Evolutionary conservation across 2,888 invertebrate species (phyloP).

Genomic region (Dioctria linearis): DNA sequence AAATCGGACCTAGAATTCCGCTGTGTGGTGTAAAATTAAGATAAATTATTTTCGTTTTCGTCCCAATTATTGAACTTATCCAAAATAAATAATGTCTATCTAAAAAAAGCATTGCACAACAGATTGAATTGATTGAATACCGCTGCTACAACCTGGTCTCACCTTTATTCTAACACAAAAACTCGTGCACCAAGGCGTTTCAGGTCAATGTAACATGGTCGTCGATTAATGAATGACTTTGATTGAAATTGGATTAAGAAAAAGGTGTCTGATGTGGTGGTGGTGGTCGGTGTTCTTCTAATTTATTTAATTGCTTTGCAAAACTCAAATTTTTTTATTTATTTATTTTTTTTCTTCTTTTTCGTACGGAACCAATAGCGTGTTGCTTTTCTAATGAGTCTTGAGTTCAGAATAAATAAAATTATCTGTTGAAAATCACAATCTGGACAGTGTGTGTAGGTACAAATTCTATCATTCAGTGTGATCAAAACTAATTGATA

Average conservation of each 20-base stretch:
- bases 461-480: neutral
- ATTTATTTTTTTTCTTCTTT: neutral
- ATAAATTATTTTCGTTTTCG: conserved; percentile 21
- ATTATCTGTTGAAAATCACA: neutral
- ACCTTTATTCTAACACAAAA: conserved; percentile 8
- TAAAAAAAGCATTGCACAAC: neutral
- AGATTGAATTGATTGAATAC: neutral
- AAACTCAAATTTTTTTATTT: neutral
- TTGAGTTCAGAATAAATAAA: neutral
- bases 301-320: neutral
- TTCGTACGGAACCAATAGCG: neutral
- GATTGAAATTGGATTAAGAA: conserved; percentile 9
- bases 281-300: neutral
- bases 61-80: neutral
- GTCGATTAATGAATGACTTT: neutral
- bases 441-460: neutral
- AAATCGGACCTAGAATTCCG: neutral
- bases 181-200: conserved; percentile 10
- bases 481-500: conserved; percentile 6
- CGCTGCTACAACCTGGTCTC: neutral
- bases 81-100: neutral
- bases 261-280: neutral
- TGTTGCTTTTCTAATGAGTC: neutral
- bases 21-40: neutral
- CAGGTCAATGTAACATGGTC: conserved; percentile 33